phyloP scores from a whole-genome alignment of 1,140 invertebrate genomes.

The Archivesica marissinica region DNA sequence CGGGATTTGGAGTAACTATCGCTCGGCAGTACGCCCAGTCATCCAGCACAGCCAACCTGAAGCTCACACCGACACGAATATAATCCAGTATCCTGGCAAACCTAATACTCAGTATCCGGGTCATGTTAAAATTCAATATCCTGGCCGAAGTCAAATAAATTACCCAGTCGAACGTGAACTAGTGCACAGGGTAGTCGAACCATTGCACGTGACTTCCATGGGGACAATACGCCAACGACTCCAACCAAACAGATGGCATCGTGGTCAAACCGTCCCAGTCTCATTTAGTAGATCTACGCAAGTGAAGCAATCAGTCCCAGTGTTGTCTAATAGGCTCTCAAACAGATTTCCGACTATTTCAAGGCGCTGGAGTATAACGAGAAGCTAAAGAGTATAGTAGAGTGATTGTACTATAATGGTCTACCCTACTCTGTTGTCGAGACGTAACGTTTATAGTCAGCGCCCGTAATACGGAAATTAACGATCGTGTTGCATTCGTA shows the following conservation, averaged over 20 bases:
- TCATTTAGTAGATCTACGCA: not conserved
- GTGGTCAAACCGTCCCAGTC: slow-evolving; percentile 31
- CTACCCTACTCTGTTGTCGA: too few relatives aligned
- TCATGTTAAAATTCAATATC: not conserved
- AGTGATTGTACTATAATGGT: too few relatives aligned
- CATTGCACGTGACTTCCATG: not conserved
- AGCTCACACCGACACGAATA: too few relatives aligned
- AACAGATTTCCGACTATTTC: not conserved
- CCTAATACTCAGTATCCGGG: not conserved
- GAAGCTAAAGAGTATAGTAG: too few relatives aligned
- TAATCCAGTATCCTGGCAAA: too few relatives aligned
- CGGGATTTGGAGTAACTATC: slow-evolving; percentile 18
- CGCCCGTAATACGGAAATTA: too few relatives aligned
- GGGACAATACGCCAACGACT: slow-evolving; percentile 2
- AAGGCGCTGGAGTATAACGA: slow-evolving; percentile 1
- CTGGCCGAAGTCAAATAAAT: not conserved
- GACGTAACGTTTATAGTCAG: too few relatives aligned
- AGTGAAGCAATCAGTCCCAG: not conserved
- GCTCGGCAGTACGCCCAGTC: not conserved
- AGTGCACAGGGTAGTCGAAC: not conserved
- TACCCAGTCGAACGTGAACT: not conserved
- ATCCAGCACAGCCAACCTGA: too few relatives aligned
- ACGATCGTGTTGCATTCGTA: too few relatives aligned
- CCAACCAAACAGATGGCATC: slow-evolving; percentile 42
- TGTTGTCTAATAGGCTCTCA: not conserved